phyloP scores from a whole-genome alignment of 2,113 vertebrate genomes.

The Pseudorectes ferrugineus region DNA sequence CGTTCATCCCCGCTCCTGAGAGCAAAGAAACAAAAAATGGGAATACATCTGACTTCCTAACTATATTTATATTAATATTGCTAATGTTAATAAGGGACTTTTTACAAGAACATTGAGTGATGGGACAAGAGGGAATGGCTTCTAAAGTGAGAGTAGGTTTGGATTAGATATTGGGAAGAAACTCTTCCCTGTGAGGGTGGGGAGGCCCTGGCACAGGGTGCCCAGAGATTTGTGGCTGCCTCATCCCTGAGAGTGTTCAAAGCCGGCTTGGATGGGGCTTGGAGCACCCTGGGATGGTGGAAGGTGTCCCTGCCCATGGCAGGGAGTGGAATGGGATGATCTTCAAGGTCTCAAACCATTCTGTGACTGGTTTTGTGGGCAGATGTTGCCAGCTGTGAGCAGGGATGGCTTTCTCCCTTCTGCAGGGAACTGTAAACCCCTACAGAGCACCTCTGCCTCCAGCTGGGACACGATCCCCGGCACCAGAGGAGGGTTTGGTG shows the following conservation, averaged over 20 bases:
- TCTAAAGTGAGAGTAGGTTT: background rate
- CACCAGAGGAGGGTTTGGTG: background rate
- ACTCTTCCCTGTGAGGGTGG: background rate
- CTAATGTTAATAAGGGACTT: background rate
- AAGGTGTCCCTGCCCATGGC: background rate
- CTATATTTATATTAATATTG: background rate
- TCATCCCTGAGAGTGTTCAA: background rate
- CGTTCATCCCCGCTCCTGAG: background rate
- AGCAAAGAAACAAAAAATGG: background rate
- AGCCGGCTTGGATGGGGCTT: background rate
- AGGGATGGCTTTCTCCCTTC: background rate
- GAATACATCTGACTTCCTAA: background rate
- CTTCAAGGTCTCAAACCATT: background rate
- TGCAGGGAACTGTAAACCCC: rapidly evolving
- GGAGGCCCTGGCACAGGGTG: background rate
- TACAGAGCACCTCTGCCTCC: background rate
- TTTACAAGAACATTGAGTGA: background rate
- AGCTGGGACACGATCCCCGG: rapidly evolving
- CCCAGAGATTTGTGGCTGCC: background rate
- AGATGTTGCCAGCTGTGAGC: background rate
- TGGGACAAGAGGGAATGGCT: too few species aligned
- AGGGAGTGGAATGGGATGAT: background rate
- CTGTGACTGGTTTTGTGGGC: background rate
- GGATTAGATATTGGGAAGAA: background rate
- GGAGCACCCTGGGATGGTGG: background rate